phyloP scores from a whole-genome alignment of 2,797 vertebrate species.

The Falco peregrinus region DNA sequence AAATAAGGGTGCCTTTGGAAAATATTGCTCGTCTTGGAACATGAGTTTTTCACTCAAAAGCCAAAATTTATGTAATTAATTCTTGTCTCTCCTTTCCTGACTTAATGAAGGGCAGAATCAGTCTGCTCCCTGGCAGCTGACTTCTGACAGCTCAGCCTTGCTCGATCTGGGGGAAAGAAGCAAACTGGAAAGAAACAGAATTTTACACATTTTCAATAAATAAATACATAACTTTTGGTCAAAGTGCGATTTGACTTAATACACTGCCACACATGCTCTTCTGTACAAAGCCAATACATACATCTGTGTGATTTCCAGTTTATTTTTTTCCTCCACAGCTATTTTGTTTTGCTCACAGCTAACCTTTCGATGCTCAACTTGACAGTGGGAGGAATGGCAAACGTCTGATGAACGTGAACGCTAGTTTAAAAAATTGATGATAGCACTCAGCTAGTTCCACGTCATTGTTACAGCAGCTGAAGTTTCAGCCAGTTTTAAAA shows the following conservation, averaged over 20 bases:
- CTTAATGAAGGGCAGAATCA: neutral
- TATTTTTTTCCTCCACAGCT: neutral
- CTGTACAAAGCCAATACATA: neutral
- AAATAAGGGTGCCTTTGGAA: neutral
- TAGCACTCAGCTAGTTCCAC: neutral
- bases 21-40: neutral
- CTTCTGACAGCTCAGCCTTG: neutral
- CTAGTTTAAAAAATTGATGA: fast-evolving
- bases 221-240: neutral
- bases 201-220: neutral
- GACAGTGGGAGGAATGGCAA: neutral
- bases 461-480: neutral
- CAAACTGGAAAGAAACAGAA: neutral
- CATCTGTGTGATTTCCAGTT: neutral
- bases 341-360: neutral
- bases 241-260: neutral
- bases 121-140: neutral
- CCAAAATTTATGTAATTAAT: neutral
- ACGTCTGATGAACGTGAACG: neutral
- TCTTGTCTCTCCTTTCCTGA: neutral
- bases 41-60: neutral
- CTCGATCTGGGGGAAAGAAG: neutral
- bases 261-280: neutral
- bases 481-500: neutral
- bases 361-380: neutral